Evolutionary conservation across 2,113 vertebrate species (phyloP), one percentile per base, ranked within the genome.

Genomic region (Burhinus oedicnemus): DNA sequence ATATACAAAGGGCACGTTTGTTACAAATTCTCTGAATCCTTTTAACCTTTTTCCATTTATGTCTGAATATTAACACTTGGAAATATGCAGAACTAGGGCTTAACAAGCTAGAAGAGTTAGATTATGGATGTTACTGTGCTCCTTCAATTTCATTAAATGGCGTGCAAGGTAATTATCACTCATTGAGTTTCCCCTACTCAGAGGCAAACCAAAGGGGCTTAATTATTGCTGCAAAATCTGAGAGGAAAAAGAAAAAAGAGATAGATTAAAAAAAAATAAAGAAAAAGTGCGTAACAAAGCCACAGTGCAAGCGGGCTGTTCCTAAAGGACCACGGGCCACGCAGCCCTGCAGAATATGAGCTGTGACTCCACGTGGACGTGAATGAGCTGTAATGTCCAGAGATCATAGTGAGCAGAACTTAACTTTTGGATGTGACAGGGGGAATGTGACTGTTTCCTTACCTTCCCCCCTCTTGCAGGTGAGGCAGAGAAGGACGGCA

Each of bases 31-130:
- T 95, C 44, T 89, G 80, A 94, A 95, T 97, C 94, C 91, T 97
- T 97, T 97, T 95, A 96, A 97, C 95, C 91, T 96, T 92, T 95
- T 96, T 93, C 86, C 96, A 95, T 97, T 97, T 96, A 89, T 92
- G 58, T 78, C 52, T 95, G 91, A 69, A 82, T 87, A 95, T 95
- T 95, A 96, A 68, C 93, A 94, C 74, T 94, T 69, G 21, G 83
- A 94, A 91, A 95, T 77, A 91, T 1, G 3, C 52, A 85, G 84
- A 94, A 84, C 92, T 75, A n/a, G 34, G 47, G 61, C 12, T 95
- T 93, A 97, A 92, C 86, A 93, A 87, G 52, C 77, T 89, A 61
- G 54, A 77, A 89, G 95, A 96, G 78, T 80, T 89, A 61, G 69
- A 80, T 92, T 94, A 89, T 95, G 83, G 57, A 87, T 94, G 74